Evolutionary conservation across 2,888 invertebrate species (phyloP), one percentile per base, ranked within the genome.

Genomic region (Drosophila atripex): DNA sequence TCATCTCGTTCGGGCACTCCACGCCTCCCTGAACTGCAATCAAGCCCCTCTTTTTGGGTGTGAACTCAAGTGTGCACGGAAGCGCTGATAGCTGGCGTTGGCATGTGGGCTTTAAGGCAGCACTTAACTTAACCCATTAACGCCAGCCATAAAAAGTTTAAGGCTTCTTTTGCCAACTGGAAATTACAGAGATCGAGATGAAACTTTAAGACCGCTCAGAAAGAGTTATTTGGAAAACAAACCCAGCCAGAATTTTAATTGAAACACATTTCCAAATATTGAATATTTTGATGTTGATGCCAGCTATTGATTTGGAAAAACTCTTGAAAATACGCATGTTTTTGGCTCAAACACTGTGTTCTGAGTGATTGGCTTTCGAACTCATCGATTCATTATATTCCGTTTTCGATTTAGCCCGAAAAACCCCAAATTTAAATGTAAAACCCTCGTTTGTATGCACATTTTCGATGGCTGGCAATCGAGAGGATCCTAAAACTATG

Each of bases 81-180:
- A 78, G 77, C 74, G 71, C 80, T 66, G 84, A 76, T 83, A 78
- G 77, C 61, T 71, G 69, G 66, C 73, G 77, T 65, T 76, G 70
- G 60, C 60, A 70, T 68, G 82, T 72, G 69, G 64, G 79, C 83
- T 78, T 82, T 76, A 78, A 78, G 83, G 47, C 83, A 75, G 76
- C 79, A 65, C 76, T 82, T 66, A 69, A 78, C 59, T 75, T 77
- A 82, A 82, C 83, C 77, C 83, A 78, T 77, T 77, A 77, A 82
- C 56, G 59, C 54, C 45, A 50, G 49, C 50, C 39, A 73, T 52
- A 38, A 72, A 68, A 52, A 55, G 73, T 61, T 47, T 12, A 60
- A 54, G 11, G 46, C 46, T 60, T 14, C 28, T 60, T 28, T 38
- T 60, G 14, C 35, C 60, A 12, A 60, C 45, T 30, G 28, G 18